Evolutionary conservation across 2,797 vertebrate genomes (phyloP).

Genomic region (Dendrocincla tyrannina): DNA sequence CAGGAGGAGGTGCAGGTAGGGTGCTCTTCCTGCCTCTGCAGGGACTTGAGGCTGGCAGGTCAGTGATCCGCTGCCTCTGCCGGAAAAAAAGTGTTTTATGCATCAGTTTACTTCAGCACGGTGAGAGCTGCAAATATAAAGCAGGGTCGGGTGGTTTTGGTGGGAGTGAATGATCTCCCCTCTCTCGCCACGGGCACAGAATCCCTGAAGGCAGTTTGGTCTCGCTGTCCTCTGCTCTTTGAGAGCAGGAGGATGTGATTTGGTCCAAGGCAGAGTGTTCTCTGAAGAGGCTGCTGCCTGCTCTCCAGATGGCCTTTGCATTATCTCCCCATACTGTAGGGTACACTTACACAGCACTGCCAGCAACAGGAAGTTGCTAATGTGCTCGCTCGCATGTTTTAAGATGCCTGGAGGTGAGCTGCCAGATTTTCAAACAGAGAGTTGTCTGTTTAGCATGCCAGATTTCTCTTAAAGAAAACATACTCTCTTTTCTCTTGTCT

Average conservation of each 20-base stretch:
- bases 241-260: not conserved
- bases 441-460: slow-evolving; percentile 12
- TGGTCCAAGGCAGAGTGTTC: slow-evolving; percentile 11
- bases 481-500: not conserved
- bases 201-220: not conserved
- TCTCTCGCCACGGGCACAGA: not conserved
- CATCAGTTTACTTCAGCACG: not conserved
- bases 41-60: not conserved
- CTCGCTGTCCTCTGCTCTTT: not conserved
- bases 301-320: slow-evolving; percentile 45
- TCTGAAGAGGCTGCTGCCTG: slow-evolving; percentile 34
- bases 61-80: not conserved
- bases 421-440: slow-evolving; percentile 49
- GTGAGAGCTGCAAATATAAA: not conserved
- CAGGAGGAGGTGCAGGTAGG: not conserved
- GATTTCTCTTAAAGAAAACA: slow-evolving; percentile 41
- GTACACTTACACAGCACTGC: not conserved
- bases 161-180: not conserved
- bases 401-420: slow-evolving; percentile 28
- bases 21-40: not conserved
- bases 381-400: not conserved
- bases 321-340: not conserved
- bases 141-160: not conserved
- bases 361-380: slow-evolving; percentile 37
- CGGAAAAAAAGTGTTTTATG: not conserved